Evolutionary conservation across 2,888 invertebrate genomes (phyloP), one percentile per base, ranked within the genome.

Genomic region (Thereva unica): DNA sequence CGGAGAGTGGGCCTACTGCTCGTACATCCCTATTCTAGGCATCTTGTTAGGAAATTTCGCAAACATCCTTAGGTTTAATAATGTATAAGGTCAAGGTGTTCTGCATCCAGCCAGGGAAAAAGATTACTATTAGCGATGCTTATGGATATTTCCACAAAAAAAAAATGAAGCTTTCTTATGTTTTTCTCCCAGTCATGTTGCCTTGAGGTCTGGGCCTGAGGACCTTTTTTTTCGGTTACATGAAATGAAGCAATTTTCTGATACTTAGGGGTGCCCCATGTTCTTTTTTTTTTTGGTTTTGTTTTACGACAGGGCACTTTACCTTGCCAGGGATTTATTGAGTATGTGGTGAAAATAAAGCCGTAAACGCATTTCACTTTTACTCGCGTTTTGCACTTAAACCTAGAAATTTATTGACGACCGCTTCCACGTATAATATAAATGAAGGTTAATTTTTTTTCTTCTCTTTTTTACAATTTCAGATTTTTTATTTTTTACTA

Each of bases 171-270:
- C 23, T 23, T 23, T 23, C 23, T 23, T 23, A 23, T 35, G 23
- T 61, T 50, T 23, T 34, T 41, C 50, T 41, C 5, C 40, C 23
- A 23, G 23, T 23, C 34, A 2, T 23, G 23, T 23, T 23, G 23
- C 23, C 23, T 34, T 23, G 10, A 5, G 38, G 10, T 9, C 1
- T 10, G 42, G 12, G 23, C 23, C 10, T 34, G 12, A n/a, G n/a
- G 34, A 40, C 12, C 41, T 42, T 42, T 56, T n/a, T 34, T 57
- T 42, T 23, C 40, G 35, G 23, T 23, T 23, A 23, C 23, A 1
- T 23, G 41, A 35, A 61, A 41, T 61, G 50, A 50, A 61, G 61
- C 61, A 61, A 61, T 61, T 61, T 61, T 61, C 61, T 61, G 61
- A 41, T 61, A 38, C 42, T 61, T 53, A 50, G 23, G 23, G 23